phyloP scores from a whole-genome alignment of 2,797 vertebrate genomes.

The Acanthornis magna region DNA sequence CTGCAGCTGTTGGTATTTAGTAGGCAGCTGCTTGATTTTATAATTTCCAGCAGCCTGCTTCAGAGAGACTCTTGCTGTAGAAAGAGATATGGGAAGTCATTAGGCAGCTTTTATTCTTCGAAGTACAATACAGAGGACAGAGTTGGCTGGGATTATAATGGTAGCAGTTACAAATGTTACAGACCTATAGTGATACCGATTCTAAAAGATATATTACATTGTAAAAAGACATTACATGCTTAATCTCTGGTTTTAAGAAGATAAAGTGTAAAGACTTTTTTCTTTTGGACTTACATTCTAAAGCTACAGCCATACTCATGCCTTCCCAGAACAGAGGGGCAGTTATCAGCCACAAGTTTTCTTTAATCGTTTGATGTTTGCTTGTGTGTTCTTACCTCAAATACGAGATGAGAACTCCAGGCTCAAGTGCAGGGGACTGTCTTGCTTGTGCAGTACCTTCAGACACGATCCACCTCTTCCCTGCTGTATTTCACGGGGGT shows the following conservation, averaged over 20 bases:
- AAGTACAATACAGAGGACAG: neutral
- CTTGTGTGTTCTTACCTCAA: neutral
- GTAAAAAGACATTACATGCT: neutral
- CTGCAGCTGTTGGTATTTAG: constrained; percentile 53
- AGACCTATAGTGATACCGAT: neutral
- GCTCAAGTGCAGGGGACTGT: no score
- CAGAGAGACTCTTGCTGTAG: neutral
- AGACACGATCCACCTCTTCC: no score
- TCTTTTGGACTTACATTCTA: neutral
- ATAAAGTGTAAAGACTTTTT: neutral
- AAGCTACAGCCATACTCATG: neutral
- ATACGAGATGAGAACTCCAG: no score
- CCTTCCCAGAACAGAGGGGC: neutral
- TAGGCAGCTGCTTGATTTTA: constrained; percentile 43
- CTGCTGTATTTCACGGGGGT: no score
- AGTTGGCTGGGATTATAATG: neutral
- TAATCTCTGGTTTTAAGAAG: neutral
- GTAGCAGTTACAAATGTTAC: neutral
- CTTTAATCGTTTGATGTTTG: neutral
- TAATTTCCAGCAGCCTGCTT: constrained; percentile 17
- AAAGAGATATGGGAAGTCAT: constrained; percentile 24
- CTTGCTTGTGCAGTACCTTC: no score
- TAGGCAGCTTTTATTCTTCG: neutral
- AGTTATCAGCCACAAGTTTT: neutral
- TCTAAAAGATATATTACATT: neutral